Base-by-base conservation (phyloP, 2,888 invertebrate genomes). In the Xestia rhomboidea region DNA sequence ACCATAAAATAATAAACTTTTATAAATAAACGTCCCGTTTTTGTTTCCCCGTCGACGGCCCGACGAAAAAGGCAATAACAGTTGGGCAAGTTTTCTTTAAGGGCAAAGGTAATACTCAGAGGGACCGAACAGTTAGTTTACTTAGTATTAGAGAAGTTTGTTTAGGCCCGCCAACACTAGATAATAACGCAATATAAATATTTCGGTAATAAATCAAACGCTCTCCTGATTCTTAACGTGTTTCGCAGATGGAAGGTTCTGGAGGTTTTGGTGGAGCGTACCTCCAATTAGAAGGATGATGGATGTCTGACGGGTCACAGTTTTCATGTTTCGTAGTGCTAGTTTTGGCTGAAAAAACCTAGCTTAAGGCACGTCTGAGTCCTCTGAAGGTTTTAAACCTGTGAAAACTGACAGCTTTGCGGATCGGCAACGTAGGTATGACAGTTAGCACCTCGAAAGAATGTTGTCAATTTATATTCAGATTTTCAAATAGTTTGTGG, bases 171-270 rank as follows among this genome's bases (percentile, higher is more conserved):
- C 90, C 91, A 88, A 93, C 94, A 94, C 93, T 93, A 92, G 93
- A 93, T 93, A 93, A 93, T 95, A 95, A 94, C 91, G 89, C 88
- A 93, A 93, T 93, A 94, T 93, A 94, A 95, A 95, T 95, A 95
- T 94, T 92, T 87, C 91, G 81, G 82, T 87, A 86, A 90, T 90
- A 93, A 94, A 94, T 93, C 91, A 91, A 93, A 90, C 91, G 90
- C 74, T 73, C 69, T 69, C 44, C 66, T 15, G 34, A 67, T 57
- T 76, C 75, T 54, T 41, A 75, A 41, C 66, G 54, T 79, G 46
- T 85, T 72, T 66, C 44, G 21, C 27, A 30, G 49, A 60, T 68
- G 44, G 54, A 76, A 83, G 60, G 46, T 76, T 71, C 44, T 66
- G 7, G 63, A 41, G 51, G 44, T 41, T 69, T 77, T 76, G 34